Conservation (phyloP, 2,797 vertebrate species). For the Mormyrops attenuatus region DNA sequence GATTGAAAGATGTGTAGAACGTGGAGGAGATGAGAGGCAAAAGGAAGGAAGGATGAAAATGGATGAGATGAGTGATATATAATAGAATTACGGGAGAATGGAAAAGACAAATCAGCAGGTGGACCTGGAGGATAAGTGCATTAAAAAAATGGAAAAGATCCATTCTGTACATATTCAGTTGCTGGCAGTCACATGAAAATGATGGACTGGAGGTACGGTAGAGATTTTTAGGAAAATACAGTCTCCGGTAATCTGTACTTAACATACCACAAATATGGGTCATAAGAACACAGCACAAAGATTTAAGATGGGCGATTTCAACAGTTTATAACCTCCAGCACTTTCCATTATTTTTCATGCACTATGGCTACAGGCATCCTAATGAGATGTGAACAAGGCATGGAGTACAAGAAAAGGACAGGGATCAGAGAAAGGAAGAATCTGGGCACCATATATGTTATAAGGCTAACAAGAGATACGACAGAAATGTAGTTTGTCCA, state of each 20-base stretch:
- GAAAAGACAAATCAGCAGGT: neutral
- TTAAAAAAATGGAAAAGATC: neutral
- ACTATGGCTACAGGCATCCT: neutral
- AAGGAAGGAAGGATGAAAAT: neutral
- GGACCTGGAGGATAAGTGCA: neutral
- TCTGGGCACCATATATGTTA: neutral
- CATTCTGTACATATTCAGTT: neutral
- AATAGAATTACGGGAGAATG: neutral
- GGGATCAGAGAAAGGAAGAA: neutral
- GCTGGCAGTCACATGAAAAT: neutral
- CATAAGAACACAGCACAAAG: neutral
- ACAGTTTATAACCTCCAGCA: neutral
- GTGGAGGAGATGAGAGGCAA: slow-evolving; percentile 31
- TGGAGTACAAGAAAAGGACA: neutral
- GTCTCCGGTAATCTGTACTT: neutral
- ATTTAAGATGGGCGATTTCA: neutral
- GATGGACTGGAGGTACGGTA: neutral
- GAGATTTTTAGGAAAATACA: neutral
- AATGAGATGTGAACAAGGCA: neutral
- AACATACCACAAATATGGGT: neutral
- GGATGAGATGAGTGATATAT: slow-evolving; percentile 20
- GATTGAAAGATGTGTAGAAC: slow-evolving; percentile 37
- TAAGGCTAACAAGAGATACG: neutral
- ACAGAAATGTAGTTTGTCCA: slow-evolving; percentile 37
- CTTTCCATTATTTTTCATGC: neutral